Evolutionary conservation across 2,888 invertebrate species (phyloP).

Genomic region (Doris montereyensis): DNA sequence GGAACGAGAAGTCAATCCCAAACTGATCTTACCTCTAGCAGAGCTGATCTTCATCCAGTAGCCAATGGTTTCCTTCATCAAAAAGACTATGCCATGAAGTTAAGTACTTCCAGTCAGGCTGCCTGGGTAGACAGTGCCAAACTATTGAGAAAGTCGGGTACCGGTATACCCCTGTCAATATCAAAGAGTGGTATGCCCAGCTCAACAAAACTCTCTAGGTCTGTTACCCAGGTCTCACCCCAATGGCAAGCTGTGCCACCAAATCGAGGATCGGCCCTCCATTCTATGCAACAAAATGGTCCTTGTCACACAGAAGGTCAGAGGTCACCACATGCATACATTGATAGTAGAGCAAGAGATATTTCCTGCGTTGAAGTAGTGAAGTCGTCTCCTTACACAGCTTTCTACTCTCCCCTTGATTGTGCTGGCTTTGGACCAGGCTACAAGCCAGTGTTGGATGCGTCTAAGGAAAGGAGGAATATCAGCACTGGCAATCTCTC

Average conservation of each 20-base stretch:
- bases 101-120: not conserved
- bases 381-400: not conserved
- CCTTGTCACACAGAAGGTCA: not conserved
- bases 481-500: not conserved
- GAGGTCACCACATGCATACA: not conserved
- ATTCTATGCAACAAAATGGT: not conserved
- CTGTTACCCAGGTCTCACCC: not conserved
- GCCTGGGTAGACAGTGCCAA: not conserved
- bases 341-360: too few relatives aligned
- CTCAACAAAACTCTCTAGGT: not conserved
- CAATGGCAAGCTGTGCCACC: too few relatives aligned
- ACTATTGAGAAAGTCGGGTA: not conserved
- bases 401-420: not conserved
- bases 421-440: not conserved
- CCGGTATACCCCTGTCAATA: not conserved
- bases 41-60: not conserved
- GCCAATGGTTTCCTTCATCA: not conserved
- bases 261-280: too few relatives aligned
- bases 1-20: not conserved
- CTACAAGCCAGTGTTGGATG: conserved; percentile 44
- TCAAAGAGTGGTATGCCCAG: not conserved
- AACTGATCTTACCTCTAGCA: not conserved
- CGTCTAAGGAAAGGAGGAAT: conserved; percentile 30
- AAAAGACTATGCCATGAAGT: not conserved
- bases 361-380: not conserved